phyloP scores from a whole-genome alignment of 2,888 invertebrate species.

The Torymus texanus region DNA sequence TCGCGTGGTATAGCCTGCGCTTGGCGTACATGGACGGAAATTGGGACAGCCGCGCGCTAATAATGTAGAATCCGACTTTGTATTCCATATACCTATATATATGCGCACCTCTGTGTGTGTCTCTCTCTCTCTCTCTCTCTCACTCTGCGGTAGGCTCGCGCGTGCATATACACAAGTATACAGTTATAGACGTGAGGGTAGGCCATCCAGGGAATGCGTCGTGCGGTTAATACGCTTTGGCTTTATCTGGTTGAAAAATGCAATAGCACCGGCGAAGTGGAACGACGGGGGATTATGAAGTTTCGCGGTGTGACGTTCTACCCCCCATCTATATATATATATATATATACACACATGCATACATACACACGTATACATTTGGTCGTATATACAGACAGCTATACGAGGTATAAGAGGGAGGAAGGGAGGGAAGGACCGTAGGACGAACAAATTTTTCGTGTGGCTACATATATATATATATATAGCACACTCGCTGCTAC shows the following conservation, averaged over 20 bases:
- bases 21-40: neutral
- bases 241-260: slow-evolving; percentile 44
- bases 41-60: slow-evolving; percentile 25
- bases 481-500: too few species aligned
- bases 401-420: too few species aligned
- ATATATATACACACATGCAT: too few species aligned
- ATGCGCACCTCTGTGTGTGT: neutral
- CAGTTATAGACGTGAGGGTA: too few species aligned
- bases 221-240: slow-evolving; percentile 46
- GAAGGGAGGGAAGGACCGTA: too few species aligned
- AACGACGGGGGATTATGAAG: slow-evolving; percentile 50
- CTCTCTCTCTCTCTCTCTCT: neutral
- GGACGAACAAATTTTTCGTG: slow-evolving; percentile 21
- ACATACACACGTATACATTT: too few species aligned
- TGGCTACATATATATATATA: too few species aligned
- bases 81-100: neutral
- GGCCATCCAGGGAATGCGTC: slow-evolving; percentile 1
- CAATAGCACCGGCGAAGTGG: slow-evolving; percentile 43
- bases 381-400: too few species aligned
- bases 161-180: neutral
- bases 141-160: neutral
- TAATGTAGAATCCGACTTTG: slow-evolving; percentile 27
- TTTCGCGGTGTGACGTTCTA: slow-evolving; percentile 25
- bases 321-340: neutral
- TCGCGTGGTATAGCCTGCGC: neutral